Base-by-base conservation (phyloP, 2,797 vertebrate genomes). In the Manis pentadactyla region DNA sequence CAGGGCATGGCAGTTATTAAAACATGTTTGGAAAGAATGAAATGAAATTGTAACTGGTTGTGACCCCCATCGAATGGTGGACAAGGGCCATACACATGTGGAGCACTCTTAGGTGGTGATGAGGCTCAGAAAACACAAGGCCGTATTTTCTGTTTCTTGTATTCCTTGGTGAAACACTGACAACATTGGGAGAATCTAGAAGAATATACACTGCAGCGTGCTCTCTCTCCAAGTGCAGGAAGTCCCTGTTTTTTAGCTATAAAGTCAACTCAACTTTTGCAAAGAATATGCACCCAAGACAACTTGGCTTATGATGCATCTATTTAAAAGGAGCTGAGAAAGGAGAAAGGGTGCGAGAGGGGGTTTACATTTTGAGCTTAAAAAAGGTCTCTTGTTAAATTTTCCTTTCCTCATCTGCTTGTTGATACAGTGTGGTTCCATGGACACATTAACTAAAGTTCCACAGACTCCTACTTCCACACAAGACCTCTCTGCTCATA, bases 11-110 rank as follows among this genome's bases (percentile, higher is more conserved):
- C 14, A 53, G 61, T 29, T 90, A 95, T 85, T 82, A 73, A 96
- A 73, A 64, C 19, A 46, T 75, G 9, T 90, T 90, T 93, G 59
- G 73, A 94, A 89, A 79, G 2, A 63, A 66, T 89, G 27, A 89
- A 84, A 94, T 73, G 51, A 74, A 93, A 74, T 37, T 49, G 39
- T n/a, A 25, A 23, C 37, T 61, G 8, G 19, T 53, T 92, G 14
- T 96, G 61, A 84, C 77, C 83, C 83, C 49, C 42, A 9, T 68
- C 8, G 57, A 69, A 53, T 13, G 6, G 25, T 87, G 25, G 29
- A 71, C 49, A 42, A 68, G 25, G 23, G 31, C 7, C 23, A 34
- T 7, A 4, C 7, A 25, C 3, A 1, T 55, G 46, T 0, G 37
- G 53, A 91, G 14, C 69, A 18, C 17, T 23, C 13, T 17, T 27